Percentiles rank a stretch among this genome's conserved stretches.
Evolutionary conservation across 2,797 vertebrate species (phyloP).

Genomic region (Silurus aristotelis): DNA sequence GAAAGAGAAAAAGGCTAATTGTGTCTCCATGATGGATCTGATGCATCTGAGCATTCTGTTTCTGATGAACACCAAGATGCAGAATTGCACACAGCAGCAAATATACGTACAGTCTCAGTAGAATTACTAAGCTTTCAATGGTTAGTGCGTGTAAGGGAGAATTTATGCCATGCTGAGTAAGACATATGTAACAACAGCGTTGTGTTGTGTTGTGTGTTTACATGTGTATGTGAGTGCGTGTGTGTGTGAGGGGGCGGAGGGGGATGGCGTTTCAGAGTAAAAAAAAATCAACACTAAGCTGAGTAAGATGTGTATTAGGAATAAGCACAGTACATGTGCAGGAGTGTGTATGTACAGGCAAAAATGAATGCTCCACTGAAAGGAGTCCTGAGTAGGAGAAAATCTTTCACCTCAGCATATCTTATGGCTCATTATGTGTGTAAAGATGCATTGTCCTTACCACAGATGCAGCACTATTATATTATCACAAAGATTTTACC

Average conservation of each 20-base stretch:
- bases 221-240: neutral
- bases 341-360: conserved; percentile 27
- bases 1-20: conserved; percentile 8
- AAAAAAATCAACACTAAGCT: conserved; percentile 2
- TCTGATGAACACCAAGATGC: conserved; percentile 1
- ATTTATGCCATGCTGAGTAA: conserved; percentile 35
- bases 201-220: conserved; percentile 32
- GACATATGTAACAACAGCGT: conserved; percentile 14
- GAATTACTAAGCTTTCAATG: conserved; percentile 9
- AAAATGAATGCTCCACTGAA: conserved; percentile 44
- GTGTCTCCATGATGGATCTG: conserved; percentile 6
- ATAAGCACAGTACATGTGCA: neutral
- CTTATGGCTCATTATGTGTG: conserved; percentile 39
- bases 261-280: neutral
- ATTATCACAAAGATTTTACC: neutral
- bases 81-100: conserved; percentile 28
- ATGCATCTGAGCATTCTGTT: conserved; percentile 12
- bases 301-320: conserved; percentile 16
- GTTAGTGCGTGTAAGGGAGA: conserved; percentile 1
- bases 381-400: conserved; percentile 27
- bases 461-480: conserved; percentile 20
- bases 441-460: conserved; percentile 36
- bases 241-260: neutral
- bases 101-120: neutral
- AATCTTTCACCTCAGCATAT: conserved; percentile 48